These are phyloP conservation scores for Mellilla xanthometata DNA, from an alignment of 2,888 invertebrate species.

Conservation along the genomic window DNA sequence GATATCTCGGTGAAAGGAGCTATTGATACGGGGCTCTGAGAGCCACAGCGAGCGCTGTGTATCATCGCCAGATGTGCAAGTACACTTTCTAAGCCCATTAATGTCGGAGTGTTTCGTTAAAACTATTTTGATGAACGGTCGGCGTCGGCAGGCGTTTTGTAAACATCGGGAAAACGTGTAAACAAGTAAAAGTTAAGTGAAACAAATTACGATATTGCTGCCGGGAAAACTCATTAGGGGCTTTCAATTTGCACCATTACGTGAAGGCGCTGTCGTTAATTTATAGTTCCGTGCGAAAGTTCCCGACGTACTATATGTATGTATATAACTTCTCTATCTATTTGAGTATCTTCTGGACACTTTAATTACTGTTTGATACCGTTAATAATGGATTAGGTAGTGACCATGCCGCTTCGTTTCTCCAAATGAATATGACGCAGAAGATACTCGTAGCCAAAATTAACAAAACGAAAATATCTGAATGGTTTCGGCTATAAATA, in stretches of 20 bases:
- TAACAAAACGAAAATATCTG: constrained; percentile 4
- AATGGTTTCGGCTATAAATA: constrained; percentile 1
- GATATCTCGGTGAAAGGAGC: constrained; percentile 21
- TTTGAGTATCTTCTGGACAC: background rate
- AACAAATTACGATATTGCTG: constrained; percentile 29
- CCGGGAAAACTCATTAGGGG: constrained; percentile 29
- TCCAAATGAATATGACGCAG: no score
- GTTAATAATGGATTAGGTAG: no score
- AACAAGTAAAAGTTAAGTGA: constrained; percentile 22
- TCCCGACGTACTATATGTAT: constrained; percentile 14
- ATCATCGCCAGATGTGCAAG: constrained; percentile 15
- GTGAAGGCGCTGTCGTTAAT: constrained; percentile 31
- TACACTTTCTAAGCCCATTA: constrained; percentile 20
- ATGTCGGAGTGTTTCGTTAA: constrained; percentile 16
- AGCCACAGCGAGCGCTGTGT: constrained; percentile 5
- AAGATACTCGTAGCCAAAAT: no score
- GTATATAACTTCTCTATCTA: constrained; percentile 8
- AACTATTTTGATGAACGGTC: constrained; percentile 22
- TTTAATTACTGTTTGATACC: constrained; percentile 11
- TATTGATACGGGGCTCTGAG: constrained; percentile 12
- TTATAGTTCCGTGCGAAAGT: constrained; percentile 28
- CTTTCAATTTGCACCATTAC: constrained; percentile 31
- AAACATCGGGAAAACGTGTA: constrained; percentile 16
- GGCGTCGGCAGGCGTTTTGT: constrained; percentile 14
- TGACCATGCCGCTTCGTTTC: no score